Conservation (phyloP, 2,888 invertebrate species). For the Spicauda simplicius region DNA sequence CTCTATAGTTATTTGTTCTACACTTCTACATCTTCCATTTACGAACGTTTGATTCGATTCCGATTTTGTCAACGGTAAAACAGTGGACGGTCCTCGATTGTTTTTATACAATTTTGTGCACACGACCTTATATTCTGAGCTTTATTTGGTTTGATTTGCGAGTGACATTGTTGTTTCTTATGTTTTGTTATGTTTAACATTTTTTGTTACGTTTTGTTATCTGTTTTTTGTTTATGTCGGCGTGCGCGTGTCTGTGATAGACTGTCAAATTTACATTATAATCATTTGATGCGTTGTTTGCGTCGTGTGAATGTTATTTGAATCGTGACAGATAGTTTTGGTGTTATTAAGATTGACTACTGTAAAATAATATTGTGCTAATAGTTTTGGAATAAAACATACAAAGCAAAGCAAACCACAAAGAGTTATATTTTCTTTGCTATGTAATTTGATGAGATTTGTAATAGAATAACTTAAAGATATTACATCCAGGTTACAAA, state of each 20-base stretch:
- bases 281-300: conserved; percentile 56
- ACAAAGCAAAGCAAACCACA: too few species aligned
- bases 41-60: conserved; percentile 77
- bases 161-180: conserved; percentile 75
- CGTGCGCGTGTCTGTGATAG: conserved; percentile 76
- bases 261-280: conserved; percentile 81
- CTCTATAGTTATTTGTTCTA: conserved; percentile 52
- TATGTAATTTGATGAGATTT: too few species aligned
- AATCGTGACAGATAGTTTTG: not conserved
- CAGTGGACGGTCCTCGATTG: conserved; percentile 73
- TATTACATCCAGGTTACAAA: too few species aligned
- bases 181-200: conserved; percentile 61
- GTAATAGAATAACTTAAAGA: too few species aligned
- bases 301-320: conserved; percentile 60
- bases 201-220: conserved; percentile 65
- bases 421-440: too few species aligned
- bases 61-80: conserved; percentile 69
- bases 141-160: conserved; percentile 73
- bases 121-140: conserved; percentile 60
- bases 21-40: conserved; percentile 74
- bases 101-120: conserved; percentile 79
- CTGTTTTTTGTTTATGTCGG: conserved; percentile 58
- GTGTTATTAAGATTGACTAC: conserved; percentile 2
- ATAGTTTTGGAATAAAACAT: not conserved
- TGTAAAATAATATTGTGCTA: not conserved